Conservation (phyloP, 2,797 vertebrate genomes). For the Leptodactylus fallax region DNA sequence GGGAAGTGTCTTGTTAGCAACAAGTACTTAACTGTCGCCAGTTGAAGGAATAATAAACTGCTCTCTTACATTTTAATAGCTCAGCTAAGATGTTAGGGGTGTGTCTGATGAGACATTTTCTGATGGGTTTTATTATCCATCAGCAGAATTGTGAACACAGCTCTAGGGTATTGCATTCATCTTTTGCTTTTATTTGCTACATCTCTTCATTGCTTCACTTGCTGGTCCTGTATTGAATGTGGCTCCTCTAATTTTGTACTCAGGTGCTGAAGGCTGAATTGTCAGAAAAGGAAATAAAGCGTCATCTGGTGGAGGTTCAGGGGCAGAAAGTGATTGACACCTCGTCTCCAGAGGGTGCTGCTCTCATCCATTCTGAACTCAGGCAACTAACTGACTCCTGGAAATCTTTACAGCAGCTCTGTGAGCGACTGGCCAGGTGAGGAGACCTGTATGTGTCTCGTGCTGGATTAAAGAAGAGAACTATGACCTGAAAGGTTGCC, state of each 20-base stretch:
- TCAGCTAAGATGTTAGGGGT: too few relatives aligned
- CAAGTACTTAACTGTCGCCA: not conserved
- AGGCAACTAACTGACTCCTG: constrained; percentile 78
- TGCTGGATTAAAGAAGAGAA: too few relatives aligned
- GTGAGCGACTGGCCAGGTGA: constrained; percentile 69
- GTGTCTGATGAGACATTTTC: not conserved
- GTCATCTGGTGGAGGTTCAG: constrained; percentile 80
- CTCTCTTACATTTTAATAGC: not conserved
- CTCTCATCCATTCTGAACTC: constrained; percentile 80
- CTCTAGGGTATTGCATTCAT: not conserved
- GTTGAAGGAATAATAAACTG: not conserved
- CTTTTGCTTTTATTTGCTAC: not conserved
- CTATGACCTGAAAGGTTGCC: too few relatives aligned
- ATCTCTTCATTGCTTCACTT: not conserved
- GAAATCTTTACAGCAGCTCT: constrained; percentile 73
- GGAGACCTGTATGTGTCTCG: not conserved
- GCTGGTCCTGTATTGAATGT: not conserved
- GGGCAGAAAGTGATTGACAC: constrained; percentile 79
- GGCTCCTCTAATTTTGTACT: not conserved
- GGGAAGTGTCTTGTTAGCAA: not conserved
- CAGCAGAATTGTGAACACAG: not conserved
- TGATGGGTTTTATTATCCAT: not conserved
- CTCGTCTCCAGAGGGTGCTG: constrained; percentile 84
- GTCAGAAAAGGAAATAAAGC: constrained; percentile 86
- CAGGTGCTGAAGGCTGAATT: constrained; percentile 85